These are phyloP conservation scores for Anguilla obscura DNA, from an alignment of 2,797 vertebrate genomes.

Conservation along the genomic window DNA sequence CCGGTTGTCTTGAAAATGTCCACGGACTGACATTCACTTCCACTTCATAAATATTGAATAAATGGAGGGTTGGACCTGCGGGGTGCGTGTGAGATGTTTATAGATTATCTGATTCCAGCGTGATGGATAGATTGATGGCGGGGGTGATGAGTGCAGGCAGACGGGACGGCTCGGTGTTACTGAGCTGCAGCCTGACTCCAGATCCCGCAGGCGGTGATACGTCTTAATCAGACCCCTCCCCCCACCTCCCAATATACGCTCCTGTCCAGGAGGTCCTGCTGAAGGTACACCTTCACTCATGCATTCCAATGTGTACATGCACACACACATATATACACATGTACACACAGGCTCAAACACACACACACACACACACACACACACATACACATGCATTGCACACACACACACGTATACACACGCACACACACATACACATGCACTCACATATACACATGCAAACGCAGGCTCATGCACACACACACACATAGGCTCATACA, in stretches of 20 bases:
- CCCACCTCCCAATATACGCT: slow-evolving; percentile 36
- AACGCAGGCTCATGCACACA: not conserved
- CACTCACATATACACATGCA: not conserved
- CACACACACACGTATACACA: not conserved
- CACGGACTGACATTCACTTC: not conserved
- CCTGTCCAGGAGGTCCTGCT: not conserved
- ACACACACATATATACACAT: not conserved
- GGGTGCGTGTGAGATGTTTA: slow-evolving; percentile 39
- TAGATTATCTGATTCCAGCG: slow-evolving; percentile 42
- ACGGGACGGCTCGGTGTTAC: slow-evolving; percentile 43
- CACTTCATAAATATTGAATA: slow-evolving; percentile 32
- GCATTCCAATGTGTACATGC: slow-evolving; percentile 26
- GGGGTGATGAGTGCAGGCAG: slow-evolving; percentile 47
- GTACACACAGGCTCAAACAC: slow-evolving; percentile 1
- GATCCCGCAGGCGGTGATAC: slow-evolving; percentile 40
- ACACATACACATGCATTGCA: not conserved
- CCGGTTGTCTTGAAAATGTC: not conserved
- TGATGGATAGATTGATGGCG: slow-evolving; percentile 53
- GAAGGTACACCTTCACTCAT: slow-evolving; percentile 26
- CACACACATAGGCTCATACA: not conserved
- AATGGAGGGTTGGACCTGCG: slow-evolving; percentile 33
- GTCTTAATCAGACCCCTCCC: slow-evolving; percentile 48
- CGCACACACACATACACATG: not conserved
- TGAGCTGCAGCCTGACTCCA: slow-evolving; percentile 55
- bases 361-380: slow-evolving; percentile 14